A percentile compares a stretch with the other conserved stretches of the same genome.
Evolutionary conservation across 1,140 invertebrate genomes (phyloP).

Genomic region (Epicauta chinensis): DNA sequence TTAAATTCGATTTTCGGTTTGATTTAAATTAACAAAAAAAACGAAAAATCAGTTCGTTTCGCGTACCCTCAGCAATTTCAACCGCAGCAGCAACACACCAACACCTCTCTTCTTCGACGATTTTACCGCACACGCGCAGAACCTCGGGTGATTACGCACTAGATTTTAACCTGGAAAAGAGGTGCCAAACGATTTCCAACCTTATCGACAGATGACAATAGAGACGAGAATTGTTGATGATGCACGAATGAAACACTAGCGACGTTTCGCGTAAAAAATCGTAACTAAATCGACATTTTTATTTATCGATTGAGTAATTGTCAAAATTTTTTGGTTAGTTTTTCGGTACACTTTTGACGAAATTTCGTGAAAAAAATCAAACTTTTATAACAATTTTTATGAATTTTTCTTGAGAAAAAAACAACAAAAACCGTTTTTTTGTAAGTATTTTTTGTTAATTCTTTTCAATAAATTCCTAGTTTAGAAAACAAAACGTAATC

Average conservation of each 20-base stretch:
- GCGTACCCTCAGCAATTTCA: constrained; percentile 27
- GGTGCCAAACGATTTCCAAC: too few relatives aligned
- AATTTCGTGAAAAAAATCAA: constrained; percentile 12
- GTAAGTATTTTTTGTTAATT: too few relatives aligned
- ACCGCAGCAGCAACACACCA: constrained; percentile 14
- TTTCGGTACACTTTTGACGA: constrained; percentile 22
- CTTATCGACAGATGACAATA: not conserved
- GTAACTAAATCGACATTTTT: constrained; percentile 38
- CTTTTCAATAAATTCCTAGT: too few relatives aligned
- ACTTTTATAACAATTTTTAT: constrained; percentile 19
- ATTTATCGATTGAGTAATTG: constrained; percentile 28
- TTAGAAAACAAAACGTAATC: too few relatives aligned
- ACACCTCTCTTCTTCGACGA: not conserved
- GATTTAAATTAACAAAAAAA: too few relatives aligned
- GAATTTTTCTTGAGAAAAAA: too few relatives aligned
- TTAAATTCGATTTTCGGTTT: too few relatives aligned
- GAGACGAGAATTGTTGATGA: not conserved
- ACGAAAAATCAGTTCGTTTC: constrained; percentile 14
- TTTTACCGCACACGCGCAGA: constrained; percentile 1
- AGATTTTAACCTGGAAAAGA: too few relatives aligned
- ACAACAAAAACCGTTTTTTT: too few relatives aligned
- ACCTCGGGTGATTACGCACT: not conserved
- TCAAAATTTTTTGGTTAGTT: constrained; percentile 26
- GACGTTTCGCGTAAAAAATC: constrained; percentile 36
- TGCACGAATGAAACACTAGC: constrained; percentile 30